Base-by-base conservation (phyloP, 1,140 invertebrate genomes). In the Nephotettix cincticeps region DNA sequence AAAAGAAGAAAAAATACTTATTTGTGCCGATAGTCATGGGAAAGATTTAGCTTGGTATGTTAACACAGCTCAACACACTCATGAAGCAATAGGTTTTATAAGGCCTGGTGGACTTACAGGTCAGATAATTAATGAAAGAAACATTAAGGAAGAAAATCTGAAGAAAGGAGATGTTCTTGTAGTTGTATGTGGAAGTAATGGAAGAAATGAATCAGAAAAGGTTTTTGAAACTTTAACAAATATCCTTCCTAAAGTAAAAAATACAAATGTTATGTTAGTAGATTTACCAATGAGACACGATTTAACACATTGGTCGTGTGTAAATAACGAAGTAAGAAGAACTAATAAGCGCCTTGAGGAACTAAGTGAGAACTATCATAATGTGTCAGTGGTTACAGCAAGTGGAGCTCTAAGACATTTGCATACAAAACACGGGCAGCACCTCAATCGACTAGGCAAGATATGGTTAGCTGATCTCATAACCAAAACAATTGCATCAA, bases 221-320 rank as follows among this genome's bases (percentile, higher is more conserved):
- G 47, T 23, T 19, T 19, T 51, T 19, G 47, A 4, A 23, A 23
- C 17, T 51, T 19, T 51, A 51, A 51, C 47, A 19, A 23, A 23
- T 19, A 51, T 23, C 21, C 17, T 51, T 3, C 17, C 17, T 51
- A 51, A 51, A 23, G 17, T 51, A 19, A 19, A n/a, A n/a, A n/a
- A n/a, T 23, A 51, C 47, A 23, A 51, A 51, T n/a, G 47, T 51
- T 51, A 23, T 51, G 17, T 51, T 51, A 51, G 47, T 51, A 51
- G 47, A 51, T 23, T 19, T 51, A 51, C 47, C 47, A 23, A 51
- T 19, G 17, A 51, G 47, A 23, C 21, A 51, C 47, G 47, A 51
- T 23, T 23, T 51, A 23, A 51, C 14, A 21, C 3, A 51, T 51
- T 51, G 47, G 47, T 51, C 47, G n/a, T 51, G 47, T 51, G 47